Base-by-base conservation (phyloP, 2,888 invertebrate genomes). In the Onchidella celtica region DNA sequence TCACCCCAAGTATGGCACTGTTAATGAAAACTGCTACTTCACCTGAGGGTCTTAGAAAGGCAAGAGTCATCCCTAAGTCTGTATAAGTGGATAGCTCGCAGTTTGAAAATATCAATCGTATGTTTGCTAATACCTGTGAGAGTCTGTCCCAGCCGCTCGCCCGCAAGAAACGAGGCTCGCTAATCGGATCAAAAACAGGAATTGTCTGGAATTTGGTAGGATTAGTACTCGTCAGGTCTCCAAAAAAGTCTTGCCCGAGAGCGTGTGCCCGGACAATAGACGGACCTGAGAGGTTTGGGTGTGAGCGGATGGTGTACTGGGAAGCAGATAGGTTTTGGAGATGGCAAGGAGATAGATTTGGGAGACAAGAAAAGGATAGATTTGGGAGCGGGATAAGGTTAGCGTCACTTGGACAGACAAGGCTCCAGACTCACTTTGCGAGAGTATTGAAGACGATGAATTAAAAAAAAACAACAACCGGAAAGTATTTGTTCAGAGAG, bases 131-230 rank as follows among this genome's bases (percentile, higher is more conserved):
- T 61, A 61, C 36, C 36, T 36, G 17, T 1, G 59, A 61, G 34
- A 21, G 36, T 38, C 73, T 61, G 73, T n/a, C 38, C 73, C 57
- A 73, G 57, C 73, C 73, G 73, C 57, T 73, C 61, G 73, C 73
- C 57, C 24, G n/a, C 24, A 9, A 59, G 61, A 61, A 27, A 61
- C 36, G 21, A 27, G 47, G 9, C 55, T 24, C 17, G 17, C 34
- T 77, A 77, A 77, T 77, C 68, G 77, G 77, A 66, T 77, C 77
- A 77, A 55, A 77, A 77, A 77, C 77, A 77, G 77, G 77, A 77
- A 77, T 77, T 68, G 77, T 75, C 65, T 63, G 63, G 65, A 65
- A 65, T 65, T 47, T 63, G 61, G 65, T 65, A 63, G 63, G 75
- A 63, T 75, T 75, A 65, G 65, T 40, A 38, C 75, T 75, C 40